Evolutionary conservation across 1,140 invertebrate genomes (phyloP).

Genomic region (Polypedilum pembai): DNA sequence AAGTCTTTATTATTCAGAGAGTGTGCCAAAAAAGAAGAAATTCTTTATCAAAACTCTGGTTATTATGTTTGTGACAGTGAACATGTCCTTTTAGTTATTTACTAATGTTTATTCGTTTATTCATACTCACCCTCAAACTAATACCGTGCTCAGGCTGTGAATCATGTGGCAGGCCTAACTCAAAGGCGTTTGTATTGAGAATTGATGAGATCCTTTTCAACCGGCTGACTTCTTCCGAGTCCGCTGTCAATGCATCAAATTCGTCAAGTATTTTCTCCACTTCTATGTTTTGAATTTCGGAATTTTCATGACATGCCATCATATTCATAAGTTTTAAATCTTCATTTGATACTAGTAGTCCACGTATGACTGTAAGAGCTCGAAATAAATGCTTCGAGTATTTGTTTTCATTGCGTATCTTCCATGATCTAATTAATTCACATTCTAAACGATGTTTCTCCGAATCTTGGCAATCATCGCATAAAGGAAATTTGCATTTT

Average conservation of each 20-base stretch:
- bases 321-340: not conserved
- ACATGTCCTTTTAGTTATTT: no score
- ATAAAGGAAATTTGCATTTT: constrained; percentile 19
- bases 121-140: constrained; percentile 48
- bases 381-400: not conserved
- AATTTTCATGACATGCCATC: constrained; percentile 1
- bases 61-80: no score
- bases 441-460: constrained; percentile 50
- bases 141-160: constrained; percentile 41
- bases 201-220: constrained; percentile 35
- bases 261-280: constrained; percentile 7
- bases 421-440: constrained; percentile 45
- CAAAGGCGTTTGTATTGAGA: constrained; percentile 62
- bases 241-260: constrained; percentile 21
- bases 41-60: no score
- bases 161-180: constrained; percentile 45
- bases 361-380: not conserved
- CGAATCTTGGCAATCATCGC: constrained; percentile 47
- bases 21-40: no score
- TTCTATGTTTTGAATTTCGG: not conserved
- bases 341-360: constrained; percentile 4
- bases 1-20: no score
- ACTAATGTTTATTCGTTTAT: no score
- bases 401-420: constrained; percentile 43
- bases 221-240: not conserved